A percentile compares a stretch with the other conserved stretches of the same genome.
Conservation (phyloP, 2,797 vertebrate genomes). For the Epinephelus malabaricus region DNA sequence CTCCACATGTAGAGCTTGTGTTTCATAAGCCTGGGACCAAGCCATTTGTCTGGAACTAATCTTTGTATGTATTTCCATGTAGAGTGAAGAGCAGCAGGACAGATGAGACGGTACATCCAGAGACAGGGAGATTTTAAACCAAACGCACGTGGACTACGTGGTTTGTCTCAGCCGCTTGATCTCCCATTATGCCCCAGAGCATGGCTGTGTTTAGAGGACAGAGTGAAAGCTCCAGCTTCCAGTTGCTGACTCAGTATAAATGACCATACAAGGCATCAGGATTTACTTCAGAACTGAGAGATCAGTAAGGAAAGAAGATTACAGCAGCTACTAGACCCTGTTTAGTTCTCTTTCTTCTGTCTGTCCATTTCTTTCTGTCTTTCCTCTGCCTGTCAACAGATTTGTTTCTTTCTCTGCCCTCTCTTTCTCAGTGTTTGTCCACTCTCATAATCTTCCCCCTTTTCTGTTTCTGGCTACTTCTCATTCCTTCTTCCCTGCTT, state of each 20-base stretch:
- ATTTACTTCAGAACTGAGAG: conserved; percentile 30
- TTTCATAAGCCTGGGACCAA: conserved; percentile 59
- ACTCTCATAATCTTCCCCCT: background rate
- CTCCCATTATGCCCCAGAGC: conserved; percentile 40
- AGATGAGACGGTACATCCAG: conserved; percentile 41
- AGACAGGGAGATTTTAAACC: background rate
- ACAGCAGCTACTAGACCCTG: background rate
- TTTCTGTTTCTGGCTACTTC: conserved; percentile 32
- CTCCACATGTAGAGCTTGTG: conserved; percentile 37
- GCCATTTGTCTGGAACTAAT: conserved; percentile 71
- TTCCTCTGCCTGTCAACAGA: conserved; percentile 28
- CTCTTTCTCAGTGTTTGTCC: background rate
- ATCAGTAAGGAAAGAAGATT: conserved; percentile 44
- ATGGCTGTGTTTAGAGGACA: conserved; percentile 36
- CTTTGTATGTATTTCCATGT: conserved; percentile 53
- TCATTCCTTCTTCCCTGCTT: conserved; percentile 34
- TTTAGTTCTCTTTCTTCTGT: conserved; percentile 23
- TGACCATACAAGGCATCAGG: conserved; percentile 69
- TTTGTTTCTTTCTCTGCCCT: conserved; percentile 22
- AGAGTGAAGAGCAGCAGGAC: conserved; percentile 43
- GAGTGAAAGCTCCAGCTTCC: conserved; percentile 21
- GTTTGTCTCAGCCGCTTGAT: conserved; percentile 11
- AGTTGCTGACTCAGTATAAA: conserved; percentile 45
- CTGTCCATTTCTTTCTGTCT: conserved; percentile 15
- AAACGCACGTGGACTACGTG: background rate